Conservation (phyloP, 2,113 vertebrate genomes). For the Chinchilla lanigera region DNA sequence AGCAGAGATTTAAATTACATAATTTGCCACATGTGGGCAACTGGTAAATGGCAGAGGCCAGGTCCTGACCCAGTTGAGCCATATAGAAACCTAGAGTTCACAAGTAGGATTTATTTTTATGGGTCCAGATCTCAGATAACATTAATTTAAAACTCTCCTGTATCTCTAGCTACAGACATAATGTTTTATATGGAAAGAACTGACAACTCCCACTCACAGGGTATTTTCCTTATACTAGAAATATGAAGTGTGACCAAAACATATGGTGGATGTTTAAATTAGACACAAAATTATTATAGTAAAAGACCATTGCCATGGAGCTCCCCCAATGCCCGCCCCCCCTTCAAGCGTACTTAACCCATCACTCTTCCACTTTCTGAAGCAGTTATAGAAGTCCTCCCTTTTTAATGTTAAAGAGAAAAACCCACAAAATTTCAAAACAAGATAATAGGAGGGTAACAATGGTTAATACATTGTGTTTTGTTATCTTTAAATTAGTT, state of each 20-base stretch:
- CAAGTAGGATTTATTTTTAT: neutral
- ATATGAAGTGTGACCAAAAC: neutral
- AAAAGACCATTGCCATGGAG: neutral
- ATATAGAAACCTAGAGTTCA: neutral
- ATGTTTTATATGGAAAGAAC: constrained; percentile 40
- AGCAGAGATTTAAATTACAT: neutral
- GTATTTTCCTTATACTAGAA: constrained; percentile 49
- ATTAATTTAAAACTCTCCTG: neutral
- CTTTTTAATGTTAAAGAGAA: too few species aligned
- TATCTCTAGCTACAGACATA: neutral
- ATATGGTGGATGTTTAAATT: neutral
- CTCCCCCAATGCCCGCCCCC: neutral
- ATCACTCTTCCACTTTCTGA: neutral
- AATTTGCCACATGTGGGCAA: neutral
- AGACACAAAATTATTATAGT: neutral
- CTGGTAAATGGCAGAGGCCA: neutral
- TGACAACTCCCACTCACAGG: neutral
- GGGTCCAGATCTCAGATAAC: neutral
- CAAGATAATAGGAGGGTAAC: too few species aligned
- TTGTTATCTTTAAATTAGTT: too few species aligned
- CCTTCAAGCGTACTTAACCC: neutral
- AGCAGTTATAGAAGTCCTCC: neutral
- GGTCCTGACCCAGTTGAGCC: neutral
- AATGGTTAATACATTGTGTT: too few species aligned
- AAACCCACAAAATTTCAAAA: too few species aligned